Base-by-base conservation (phyloP, 2,888 invertebrate species). In the Eupithecia vulgata region DNA sequence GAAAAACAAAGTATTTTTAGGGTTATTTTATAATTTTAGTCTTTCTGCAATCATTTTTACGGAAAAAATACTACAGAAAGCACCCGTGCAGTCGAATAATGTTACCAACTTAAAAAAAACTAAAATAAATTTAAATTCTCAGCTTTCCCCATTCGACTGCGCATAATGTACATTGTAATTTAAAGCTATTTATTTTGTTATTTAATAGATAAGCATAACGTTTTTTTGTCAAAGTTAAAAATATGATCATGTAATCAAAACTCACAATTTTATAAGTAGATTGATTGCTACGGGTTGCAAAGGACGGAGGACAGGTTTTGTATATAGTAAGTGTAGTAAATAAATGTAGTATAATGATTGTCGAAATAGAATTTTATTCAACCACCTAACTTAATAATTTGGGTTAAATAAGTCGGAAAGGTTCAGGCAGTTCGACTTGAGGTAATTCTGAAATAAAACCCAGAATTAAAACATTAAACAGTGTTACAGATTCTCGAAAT, bases 31-130 rank as follows among this genome's bases (percentile, higher is more conserved):
- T 83, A 88, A 85, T 86, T 57, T 86, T 83, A 71, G 87, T 86
- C 85, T 90, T 91, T 92, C 90, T 92, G 89, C 92, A 93, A 93
- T 93, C 92, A 93, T 92, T 92, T 92, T 91, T 89, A 90, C 85
- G 86, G 84, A 83, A 81, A 78, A 88, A 90, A 88, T 91, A 90
- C 88, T 90, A 90, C 88, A 87, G 88, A 89, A 89, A 88, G 89
- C 87, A 85, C 78, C 75, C 73, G 82, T 86, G 82, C 83, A 84
- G 88, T 88, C 83, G 83, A 79, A 83, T 76, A 73, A 78, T 78
- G 76, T 83, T 82, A 59, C 34, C 66, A 66, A n/a, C 12, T 13
- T 64, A 40, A 21, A 15, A n/a, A 42, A 21, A 65, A 21, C 34
- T 12, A n/a, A n/a, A 21, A 17, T 13, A 21, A 40, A 65, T 40